Evolutionary conservation across 2,113 vertebrate genomes (phyloP).

Genomic region (Strix uralensis): DNA sequence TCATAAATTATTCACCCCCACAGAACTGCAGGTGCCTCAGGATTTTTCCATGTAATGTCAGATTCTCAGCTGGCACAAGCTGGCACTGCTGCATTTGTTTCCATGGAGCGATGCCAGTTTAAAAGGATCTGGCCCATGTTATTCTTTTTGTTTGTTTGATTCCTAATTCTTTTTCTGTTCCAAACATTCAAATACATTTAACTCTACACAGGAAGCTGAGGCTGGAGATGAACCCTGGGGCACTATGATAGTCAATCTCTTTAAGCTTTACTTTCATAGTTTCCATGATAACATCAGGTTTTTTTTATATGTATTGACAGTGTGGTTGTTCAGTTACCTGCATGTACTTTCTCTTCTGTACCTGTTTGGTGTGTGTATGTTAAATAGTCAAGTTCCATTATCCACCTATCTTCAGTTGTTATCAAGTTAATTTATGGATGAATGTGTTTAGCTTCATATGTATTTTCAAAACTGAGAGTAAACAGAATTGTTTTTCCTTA

Average conservation of each 20-base stretch:
- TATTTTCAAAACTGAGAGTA: slow-evolving; percentile 6
- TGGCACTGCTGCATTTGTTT: slow-evolving; percentile 24
- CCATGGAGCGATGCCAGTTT: background rate
- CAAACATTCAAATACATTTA: background rate
- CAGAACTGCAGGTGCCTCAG: slow-evolving; percentile 46
- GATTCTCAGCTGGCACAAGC: slow-evolving; percentile 31
- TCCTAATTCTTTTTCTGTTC: background rate
- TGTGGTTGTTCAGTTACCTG: background rate
- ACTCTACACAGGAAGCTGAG: background rate
- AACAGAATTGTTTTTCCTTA: slow-evolving; percentile 10
- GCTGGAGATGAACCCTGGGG: background rate
- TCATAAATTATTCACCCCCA: slow-evolving; percentile 57
- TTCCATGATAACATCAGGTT: background rate
- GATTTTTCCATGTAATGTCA: slow-evolving; percentile 37
- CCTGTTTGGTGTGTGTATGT: background rate
- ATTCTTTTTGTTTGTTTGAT: background rate
- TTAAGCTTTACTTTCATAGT: background rate
- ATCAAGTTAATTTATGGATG: background rate
- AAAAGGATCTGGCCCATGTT: background rate
- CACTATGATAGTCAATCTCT: background rate
- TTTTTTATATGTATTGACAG: background rate
- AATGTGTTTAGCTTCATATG: background rate
- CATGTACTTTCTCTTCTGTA: background rate
- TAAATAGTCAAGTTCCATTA: background rate
- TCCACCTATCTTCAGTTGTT: background rate